A percentile compares a stretch with the other conserved stretches of the same genome.
Conservation (phyloP, 2,888 invertebrate genomes). For the Physocephala rufipes region DNA sequence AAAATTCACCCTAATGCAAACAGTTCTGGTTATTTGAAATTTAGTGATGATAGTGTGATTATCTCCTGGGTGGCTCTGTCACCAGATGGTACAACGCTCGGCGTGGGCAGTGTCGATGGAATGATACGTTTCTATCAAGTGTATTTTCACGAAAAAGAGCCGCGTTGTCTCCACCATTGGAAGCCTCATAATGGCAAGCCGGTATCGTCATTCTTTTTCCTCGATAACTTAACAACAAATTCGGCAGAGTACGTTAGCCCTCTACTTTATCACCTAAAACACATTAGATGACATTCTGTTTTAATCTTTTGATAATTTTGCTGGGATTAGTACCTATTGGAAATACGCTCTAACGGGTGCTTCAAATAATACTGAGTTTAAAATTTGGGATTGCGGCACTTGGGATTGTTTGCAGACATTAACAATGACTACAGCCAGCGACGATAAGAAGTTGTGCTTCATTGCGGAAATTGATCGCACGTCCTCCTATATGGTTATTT, state of each 20-base stretch:
- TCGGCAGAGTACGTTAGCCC: slow-evolving; percentile 75
- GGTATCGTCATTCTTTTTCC: slow-evolving; percentile 88
- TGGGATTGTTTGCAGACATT: slow-evolving; percentile 95
- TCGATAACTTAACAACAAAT: slow-evolving; percentile 88
- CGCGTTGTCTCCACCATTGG: slow-evolving; percentile 92
- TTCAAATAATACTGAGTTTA: slow-evolving; percentile 87
- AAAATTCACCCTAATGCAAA: slow-evolving; percentile 55
- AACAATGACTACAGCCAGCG: slow-evolving; percentile 68
- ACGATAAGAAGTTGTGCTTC: slow-evolving; percentile 51
- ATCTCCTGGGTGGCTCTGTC: slow-evolving; percentile 90
- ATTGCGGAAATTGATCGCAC: slow-evolving; percentile 82
- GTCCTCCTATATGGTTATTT: slow-evolving; percentile 85
- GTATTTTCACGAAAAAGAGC: slow-evolving; percentile 76
- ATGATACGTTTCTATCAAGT: slow-evolving; percentile 92
- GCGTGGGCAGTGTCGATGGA: slow-evolving; percentile 89
- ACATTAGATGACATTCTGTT: neutral
- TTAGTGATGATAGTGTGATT: slow-evolving; percentile 69
- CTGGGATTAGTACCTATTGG: slow-evolving; percentile 75
- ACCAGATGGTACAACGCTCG: slow-evolving; percentile 93
- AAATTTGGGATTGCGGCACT: slow-evolving; percentile 93
- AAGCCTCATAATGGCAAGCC: slow-evolving; percentile 89
- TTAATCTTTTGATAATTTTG: too few relatives aligned
- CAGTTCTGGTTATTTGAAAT: slow-evolving; percentile 61
- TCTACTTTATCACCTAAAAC: neutral
- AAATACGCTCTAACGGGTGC: slow-evolving; percentile 94